Base-by-base conservation (phyloP, 2,797 vertebrate genomes). In the Chaenodraco wilsoni region DNA sequence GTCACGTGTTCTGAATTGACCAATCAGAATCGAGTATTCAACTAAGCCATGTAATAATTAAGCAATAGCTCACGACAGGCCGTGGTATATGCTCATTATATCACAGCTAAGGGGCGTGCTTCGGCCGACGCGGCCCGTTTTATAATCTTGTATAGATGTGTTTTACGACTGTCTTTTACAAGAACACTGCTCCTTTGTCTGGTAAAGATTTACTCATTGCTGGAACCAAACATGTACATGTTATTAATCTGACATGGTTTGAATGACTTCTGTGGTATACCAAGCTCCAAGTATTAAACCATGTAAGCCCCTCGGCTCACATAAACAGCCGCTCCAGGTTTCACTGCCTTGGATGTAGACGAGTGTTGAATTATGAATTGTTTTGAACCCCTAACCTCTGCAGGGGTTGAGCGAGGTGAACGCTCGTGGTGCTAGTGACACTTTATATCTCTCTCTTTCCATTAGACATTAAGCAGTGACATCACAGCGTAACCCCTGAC, bases 391-490 rank as follows among this genome's bases (percentile, higher is more conserved):
- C 23, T 86, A n/a, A 91, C 86, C 89, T 84, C 62, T 21, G 58
- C 66, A 3, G 67, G 72, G 78, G 78, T 86, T 83, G 73, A 71
- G 49, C 75, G 83, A 89, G 88, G 82, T 79, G 84, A 89, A 76
- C 4, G 71, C 59, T 73, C 12, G 41, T 13, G 37, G 50, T 80
- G 78, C 59, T 2, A 55, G 63, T 81, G 85, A 84, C 86, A 79
- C 79, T 79, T 84, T 78, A 68, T 65, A 88, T 83, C 79, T 59
- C 48, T 76, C 64, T 82, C 27, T 50, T 62, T 69, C 65, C 68
- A 64, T 61, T 63, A 62, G 80, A 92, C 83, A 92, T 84, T 56
- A 78, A 79, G 81, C 88, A 89, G 87, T 92, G 89, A 92, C 91
- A 89, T 93, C 90, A 90, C 81, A 79, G 64, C 13, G 2, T 79